Percentiles rank a stretch among this genome's conserved stretches.
phyloP scores from a whole-genome alignment of 92 coral and sea anemone genomes.

The Zoanthus sansibaricus region DNA sequence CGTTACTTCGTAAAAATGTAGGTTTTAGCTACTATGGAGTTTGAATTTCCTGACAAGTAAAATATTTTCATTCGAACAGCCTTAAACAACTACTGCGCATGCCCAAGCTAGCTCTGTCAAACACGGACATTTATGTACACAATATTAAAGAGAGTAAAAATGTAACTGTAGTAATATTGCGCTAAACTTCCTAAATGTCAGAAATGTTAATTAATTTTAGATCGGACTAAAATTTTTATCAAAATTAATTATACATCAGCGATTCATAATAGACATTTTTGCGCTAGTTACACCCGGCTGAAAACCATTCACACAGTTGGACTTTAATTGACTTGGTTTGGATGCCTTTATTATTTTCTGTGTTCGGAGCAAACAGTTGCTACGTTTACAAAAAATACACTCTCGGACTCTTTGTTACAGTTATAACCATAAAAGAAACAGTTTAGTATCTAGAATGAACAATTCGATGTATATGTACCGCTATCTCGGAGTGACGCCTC shows the following conservation, averaged over 20 bases:
- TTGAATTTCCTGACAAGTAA: no score
- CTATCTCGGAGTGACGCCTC: slow-evolving; percentile 6
- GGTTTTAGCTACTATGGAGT: no score
- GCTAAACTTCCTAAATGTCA: no score
- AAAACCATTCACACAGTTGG: neutral
- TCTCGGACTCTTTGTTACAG: neutral
- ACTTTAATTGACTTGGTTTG: neutral
- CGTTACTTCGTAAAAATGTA: no score
- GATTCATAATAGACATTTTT: neutral
- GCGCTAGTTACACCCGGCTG: neutral
- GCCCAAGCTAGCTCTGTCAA: no score
- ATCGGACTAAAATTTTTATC: no score
- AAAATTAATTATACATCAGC: neutral
- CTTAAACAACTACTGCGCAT: no score
- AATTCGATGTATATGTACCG: neutral
- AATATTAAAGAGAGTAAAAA: no score
- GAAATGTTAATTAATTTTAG: no score
- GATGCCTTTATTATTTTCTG: neutral
- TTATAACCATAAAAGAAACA: neutral
- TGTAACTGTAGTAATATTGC: no score
- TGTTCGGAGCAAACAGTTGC: neutral
- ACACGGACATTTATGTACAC: no score
- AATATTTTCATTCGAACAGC: no score
- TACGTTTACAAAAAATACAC: neutral
- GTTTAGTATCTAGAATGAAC: neutral